Conservation (phyloP, 2,113 vertebrate genomes). For the Albula goreensis region DNA sequence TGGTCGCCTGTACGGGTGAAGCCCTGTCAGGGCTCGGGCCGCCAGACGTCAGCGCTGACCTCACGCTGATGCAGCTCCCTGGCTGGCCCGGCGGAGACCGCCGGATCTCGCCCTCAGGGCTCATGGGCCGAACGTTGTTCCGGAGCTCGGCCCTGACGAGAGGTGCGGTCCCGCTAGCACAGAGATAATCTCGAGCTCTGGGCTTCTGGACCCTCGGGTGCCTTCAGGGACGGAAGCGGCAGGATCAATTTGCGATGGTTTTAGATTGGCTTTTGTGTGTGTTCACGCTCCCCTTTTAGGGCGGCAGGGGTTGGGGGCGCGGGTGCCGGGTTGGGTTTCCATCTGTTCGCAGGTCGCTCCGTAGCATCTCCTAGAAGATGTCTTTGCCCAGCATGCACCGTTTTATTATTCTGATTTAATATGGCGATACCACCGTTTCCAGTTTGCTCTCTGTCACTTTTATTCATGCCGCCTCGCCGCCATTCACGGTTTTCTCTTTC, state of each 20-base stretch:
- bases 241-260: neutral
- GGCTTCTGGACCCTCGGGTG: no score
- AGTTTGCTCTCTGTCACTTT: conserved; percentile 62
- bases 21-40: no score
- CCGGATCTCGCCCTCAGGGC: no score
- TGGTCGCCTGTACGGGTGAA: no score
- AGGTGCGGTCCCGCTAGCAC: neutral
- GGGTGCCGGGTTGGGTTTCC: no score
- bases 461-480: conserved; percentile 54
- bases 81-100: no score
- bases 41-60: no score
- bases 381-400: conserved; percentile 66
- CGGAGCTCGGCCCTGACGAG: no score
- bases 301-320: no score
- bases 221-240: neutral
- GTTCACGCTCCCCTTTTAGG: no score
- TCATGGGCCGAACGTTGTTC: no score
- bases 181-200: neutral
- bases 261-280: neutral
- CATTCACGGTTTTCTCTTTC: conserved; percentile 2
- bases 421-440: conserved; percentile 60
- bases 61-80: no score
- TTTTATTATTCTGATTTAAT: conserved; percentile 75
- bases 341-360: neutral
- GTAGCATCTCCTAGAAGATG: conserved; percentile 40